phyloP scores from a whole-genome alignment of 2,888 invertebrate genomes.

The Luffia ferchaultella region DNA sequence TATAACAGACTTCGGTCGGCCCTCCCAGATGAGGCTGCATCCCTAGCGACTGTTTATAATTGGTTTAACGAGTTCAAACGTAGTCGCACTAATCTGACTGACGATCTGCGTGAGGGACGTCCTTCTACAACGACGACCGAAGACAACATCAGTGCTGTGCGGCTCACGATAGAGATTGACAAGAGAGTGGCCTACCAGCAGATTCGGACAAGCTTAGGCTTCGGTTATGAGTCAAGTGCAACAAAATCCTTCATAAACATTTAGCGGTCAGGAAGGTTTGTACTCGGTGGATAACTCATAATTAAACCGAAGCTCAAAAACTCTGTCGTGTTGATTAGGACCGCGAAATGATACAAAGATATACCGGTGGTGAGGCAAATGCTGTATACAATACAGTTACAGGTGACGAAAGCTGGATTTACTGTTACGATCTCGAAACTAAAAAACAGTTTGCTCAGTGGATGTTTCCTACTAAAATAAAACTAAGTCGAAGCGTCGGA shows the following conservation, averaged over 20 bases:
- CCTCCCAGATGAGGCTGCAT: slow-evolving; percentile 1
- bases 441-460: background rate
- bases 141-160: slow-evolving; percentile 4
- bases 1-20: background rate
- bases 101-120: slow-evolving; percentile 3
- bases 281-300: slow-evolving; percentile 1
- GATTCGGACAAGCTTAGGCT: slow-evolving; percentile 4
- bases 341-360: background rate
- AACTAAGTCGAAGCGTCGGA: background rate
- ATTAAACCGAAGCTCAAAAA: slow-evolving; percentile 1
- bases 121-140: slow-evolving; percentile 7
- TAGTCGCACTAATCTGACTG: slow-evolving; percentile 3
- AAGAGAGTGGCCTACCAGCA: slow-evolving; percentile 1
- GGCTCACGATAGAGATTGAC: background rate
- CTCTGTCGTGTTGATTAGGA: background rate
- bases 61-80: slow-evolving; percentile 4
- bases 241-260: slow-evolving; percentile 2
- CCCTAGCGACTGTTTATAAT: slow-evolving; percentile 1
- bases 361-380: background rate
- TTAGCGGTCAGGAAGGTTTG: slow-evolving; percentile 2
- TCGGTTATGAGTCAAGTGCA: background rate
- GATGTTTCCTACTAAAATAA: background rate
- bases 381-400: background rate
- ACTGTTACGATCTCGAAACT: background rate
- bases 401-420: background rate